phyloP scores from a whole-genome alignment of 1,140 invertebrate genomes.

The Cherax quadricarinatus region DNA sequence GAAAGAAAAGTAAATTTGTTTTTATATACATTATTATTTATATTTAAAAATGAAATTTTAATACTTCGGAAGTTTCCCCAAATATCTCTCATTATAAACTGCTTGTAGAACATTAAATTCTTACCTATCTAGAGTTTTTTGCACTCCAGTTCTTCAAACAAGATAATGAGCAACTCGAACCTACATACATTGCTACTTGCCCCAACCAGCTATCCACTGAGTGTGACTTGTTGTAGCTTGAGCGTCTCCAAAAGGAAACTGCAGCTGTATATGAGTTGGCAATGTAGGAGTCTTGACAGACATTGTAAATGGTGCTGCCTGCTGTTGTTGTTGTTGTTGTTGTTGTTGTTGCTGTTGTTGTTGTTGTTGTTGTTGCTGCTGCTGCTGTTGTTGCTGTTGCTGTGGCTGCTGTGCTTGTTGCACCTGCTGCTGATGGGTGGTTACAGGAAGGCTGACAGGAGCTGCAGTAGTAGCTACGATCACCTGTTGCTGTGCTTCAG shows the following conservation, averaged over 20 bases:
- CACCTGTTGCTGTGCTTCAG: constrained; percentile 42
- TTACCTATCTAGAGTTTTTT: no score
- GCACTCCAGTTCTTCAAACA: no score
- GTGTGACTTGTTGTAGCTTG: constrained; percentile 50
- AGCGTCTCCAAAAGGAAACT: constrained; percentile 54
- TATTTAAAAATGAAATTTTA: not conserved
- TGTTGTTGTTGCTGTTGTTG: constrained; percentile 46
- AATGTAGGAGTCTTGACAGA: constrained; percentile 45
- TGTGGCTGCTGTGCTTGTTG: constrained; percentile 44
- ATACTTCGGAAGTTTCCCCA: not conserved
- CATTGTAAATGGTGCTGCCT: constrained; percentile 48
- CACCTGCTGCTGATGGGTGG: constrained; percentile 47
- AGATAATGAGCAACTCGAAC: not conserved
- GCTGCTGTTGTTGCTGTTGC: constrained; percentile 31
- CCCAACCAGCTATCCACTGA: constrained; percentile 56
- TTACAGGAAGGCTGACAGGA: constrained; percentile 39
- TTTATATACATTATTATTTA: no score
- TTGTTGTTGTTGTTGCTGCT: constrained; percentile 20
- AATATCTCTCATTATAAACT: not conserved
- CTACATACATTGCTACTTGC: constrained; percentile 7
- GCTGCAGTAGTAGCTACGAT: constrained; percentile 52
- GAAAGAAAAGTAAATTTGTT: no score
- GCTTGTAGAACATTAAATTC: not conserved
- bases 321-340: constrained; percentile 34
- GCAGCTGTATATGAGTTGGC: constrained; percentile 57